Base-by-base conservation (phyloP, 2,888 invertebrate species). In the Zygaena filipendulae region DNA sequence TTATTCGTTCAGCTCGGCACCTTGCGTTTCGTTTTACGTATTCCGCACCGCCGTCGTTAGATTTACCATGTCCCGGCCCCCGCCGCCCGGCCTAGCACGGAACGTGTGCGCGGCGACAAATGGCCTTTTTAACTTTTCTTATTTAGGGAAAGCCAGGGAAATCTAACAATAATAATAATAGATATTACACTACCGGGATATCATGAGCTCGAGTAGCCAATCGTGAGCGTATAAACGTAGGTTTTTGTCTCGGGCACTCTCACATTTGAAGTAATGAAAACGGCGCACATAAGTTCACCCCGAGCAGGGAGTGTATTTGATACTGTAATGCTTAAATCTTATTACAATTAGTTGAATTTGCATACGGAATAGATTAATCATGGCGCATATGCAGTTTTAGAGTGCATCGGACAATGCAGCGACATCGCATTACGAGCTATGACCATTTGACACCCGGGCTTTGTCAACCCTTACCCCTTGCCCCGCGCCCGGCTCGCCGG, bases 61-160 rank as follows among this genome's bases (percentile, higher is more conserved):
- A 16, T 16, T 16, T 16, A 7, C 16, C 16, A 23, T 27, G 16
- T 16, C 27, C 30, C 27, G 26, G 25, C 23, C 33, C 29, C 36
- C 33, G 32, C 36, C 43, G 43, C 42, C 44, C 39, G 36, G 48
- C 35, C 33, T 25, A 22, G 37, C 16, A 7, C 4, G 39, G 61
- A 53, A 79, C 72, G 82, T 81, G 81, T 71, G 58, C 51, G 47
- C 51, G 49, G 48, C 54, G 47, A 59, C 60, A 70, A 81, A 81
- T 74, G 59, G 68, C 71, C 77, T 71, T 63, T 74, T 81, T 81
- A 81, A 81, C 75, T 81, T 79, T 74, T 74, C 74, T 74, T 72
- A 74, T 79, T 79, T 74, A 66, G 68, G 66, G 66, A 59, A 67
- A 66, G 59, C 62, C 55, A 58, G 59, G 55, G 49, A 57, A 68